phyloP scores from a whole-genome alignment of 2,888 invertebrate species.

The Apantesis nais region DNA sequence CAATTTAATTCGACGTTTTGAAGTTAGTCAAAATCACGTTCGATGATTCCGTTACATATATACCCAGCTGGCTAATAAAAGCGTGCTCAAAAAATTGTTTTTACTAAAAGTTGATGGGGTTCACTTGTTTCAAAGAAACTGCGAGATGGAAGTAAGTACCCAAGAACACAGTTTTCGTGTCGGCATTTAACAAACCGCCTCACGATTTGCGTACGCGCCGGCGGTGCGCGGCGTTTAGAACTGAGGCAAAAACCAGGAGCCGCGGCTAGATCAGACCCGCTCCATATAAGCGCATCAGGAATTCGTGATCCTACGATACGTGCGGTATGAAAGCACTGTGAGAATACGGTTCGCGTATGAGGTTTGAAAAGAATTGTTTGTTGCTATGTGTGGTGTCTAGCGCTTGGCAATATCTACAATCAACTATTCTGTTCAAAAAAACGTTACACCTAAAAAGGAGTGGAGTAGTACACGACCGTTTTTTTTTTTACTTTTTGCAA shows the following conservation, averaged over 20 bases:
- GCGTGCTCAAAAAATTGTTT: not conserved
- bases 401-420: no score
- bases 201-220: conserved; percentile 16
- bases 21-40: no score
- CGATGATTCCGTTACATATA: no score
- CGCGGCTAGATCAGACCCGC: conserved; percentile 50
- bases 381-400: not conserved
- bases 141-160: not conserved
- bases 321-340: conserved; percentile 8
- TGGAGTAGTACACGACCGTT: not conserved
- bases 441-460: not conserved
- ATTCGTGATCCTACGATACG: conserved; percentile 37
- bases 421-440: no score
- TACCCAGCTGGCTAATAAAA: no score
- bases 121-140: not conserved
- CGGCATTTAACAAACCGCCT: conserved; percentile 3
- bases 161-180: not conserved
- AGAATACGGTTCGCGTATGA: not conserved
- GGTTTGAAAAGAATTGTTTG: not conserved
- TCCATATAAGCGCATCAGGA: conserved; percentile 43
- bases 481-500: no score
- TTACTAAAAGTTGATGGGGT: not conserved
- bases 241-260: conserved; percentile 26
- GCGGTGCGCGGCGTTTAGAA: conserved; percentile 15
- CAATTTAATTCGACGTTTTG: no score